Percentiles rank a stretch among this genome's conserved stretches.
Evolutionary conservation across 2,888 invertebrate species (phyloP).

Genomic region (Steinernema scapterisci): DNA sequence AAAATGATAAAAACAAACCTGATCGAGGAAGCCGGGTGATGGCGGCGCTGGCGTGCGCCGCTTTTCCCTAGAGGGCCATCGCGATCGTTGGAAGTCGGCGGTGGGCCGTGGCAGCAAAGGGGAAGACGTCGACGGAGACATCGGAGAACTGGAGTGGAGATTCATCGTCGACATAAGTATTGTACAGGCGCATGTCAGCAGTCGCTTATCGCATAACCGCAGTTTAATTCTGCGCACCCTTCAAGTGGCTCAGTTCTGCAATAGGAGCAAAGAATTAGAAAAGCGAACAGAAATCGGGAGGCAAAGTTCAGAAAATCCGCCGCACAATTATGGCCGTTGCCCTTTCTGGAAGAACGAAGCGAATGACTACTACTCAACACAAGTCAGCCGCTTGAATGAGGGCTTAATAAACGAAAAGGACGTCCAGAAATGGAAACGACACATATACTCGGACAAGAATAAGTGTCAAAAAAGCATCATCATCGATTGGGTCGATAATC

Average conservation of each 20-base stretch:
- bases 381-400: slow-evolving; percentile 16
- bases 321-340: slow-evolving; percentile 12
- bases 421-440: slow-evolving; percentile 7
- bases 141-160: slow-evolving; percentile 9
- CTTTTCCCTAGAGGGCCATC: slow-evolving; percentile 14
- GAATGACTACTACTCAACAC: not conserved
- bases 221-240: not conserved
- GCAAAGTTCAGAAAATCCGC: not conserved
- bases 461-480: slow-evolving; percentile 32
- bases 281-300: not conserved
- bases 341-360: slow-evolving; percentile 3
- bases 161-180: slow-evolving; percentile 27
- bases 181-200: slow-evolving; percentile 28
- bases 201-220: slow-evolving; percentile 23
- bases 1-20: too few relatives aligned
- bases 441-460: slow-evolving; percentile 1
- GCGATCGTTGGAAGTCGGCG: slow-evolving; percentile 2
- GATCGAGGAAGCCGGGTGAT: not conserved
- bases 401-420: slow-evolving; percentile 14
- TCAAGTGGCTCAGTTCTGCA: slow-evolving; percentile 9
- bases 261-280: not conserved
- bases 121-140: slow-evolving; percentile 23
- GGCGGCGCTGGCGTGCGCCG: not conserved
- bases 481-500: slow-evolving; percentile 11
- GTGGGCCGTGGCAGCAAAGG: not conserved